phyloP scores from a whole-genome alignment of 2,113 vertebrate species.

The Astur gentilis region DNA sequence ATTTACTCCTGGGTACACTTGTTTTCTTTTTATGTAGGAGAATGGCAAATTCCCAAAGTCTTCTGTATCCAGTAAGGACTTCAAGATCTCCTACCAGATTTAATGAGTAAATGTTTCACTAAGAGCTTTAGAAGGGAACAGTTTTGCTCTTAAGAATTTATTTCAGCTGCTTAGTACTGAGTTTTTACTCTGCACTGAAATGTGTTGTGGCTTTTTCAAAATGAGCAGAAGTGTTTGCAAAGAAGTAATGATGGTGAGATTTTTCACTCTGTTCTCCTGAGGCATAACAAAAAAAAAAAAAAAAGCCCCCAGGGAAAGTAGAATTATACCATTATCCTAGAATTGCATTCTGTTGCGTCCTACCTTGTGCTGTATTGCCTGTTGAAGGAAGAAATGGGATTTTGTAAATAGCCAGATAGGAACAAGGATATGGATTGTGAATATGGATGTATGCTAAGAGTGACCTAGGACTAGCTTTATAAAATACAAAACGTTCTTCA shows the following conservation, averaged over 20 bases:
- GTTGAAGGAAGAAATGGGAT: neutral
- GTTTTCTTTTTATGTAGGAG: neutral
- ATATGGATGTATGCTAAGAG: neutral
- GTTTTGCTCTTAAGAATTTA: neutral
- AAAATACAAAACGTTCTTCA: neutral
- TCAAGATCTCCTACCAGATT: neutral
- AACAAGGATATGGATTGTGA: neutral
- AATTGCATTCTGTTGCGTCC: neutral
- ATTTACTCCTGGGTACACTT: constrained; percentile 34
- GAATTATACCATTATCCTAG: neutral
- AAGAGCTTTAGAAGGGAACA: neutral
- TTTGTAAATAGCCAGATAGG: neutral
- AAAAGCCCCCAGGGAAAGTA: neutral
- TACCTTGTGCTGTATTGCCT: neutral
- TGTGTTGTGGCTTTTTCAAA: neutral
- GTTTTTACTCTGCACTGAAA: neutral
- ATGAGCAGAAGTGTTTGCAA: neutral
- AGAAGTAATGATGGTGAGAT: neutral
- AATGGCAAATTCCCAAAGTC: neutral
- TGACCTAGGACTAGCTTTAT: neutral
- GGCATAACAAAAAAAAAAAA: neutral
- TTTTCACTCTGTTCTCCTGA: neutral
- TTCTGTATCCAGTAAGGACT: neutral
- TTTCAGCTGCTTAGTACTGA: neutral
- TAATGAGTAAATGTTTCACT: neutral